Evolutionary conservation across 2,797 vertebrate genomes (phyloP).

Genomic region (Sebastes nivosus): DNA sequence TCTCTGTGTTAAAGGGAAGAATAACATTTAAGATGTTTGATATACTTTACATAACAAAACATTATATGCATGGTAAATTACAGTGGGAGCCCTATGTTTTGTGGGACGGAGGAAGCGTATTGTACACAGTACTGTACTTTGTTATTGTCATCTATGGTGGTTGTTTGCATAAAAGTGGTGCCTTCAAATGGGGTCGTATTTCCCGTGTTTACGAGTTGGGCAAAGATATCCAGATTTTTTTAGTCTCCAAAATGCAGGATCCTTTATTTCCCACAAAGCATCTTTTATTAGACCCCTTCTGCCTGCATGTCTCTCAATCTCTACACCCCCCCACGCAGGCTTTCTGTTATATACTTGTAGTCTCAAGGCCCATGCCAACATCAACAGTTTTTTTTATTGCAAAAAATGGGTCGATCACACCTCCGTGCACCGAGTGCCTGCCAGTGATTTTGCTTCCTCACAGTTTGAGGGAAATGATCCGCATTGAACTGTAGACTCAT

Average conservation of each 20-base stretch:
- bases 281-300: background rate
- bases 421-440: background rate
- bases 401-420: background rate
- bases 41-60: too few relatives aligned
- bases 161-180: too few relatives aligned
- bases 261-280: background rate
- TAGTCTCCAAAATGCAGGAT: background rate
- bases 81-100: too few relatives aligned
- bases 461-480: background rate
- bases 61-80: too few relatives aligned
- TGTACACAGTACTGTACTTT: too few relatives aligned
- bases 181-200: too few relatives aligned
- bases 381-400: background rate
- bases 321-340: too few relatives aligned
- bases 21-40: too few relatives aligned
- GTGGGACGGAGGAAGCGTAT: rapidly evolving
- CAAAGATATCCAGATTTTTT: background rate
- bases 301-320: background rate
- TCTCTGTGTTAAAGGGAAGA: too few relatives aligned
- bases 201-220: too few relatives aligned
- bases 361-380: background rate
- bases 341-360: background rate
- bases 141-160: too few relatives aligned
- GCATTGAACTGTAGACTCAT: background rate
- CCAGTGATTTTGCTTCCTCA: background rate